A percentile compares a stretch with the other conserved stretches of the same genome.
These are phyloP conservation scores for Rhea pennata DNA, from an alignment of 2,113 vertebrate genomes.

Conservation along the genomic window DNA sequence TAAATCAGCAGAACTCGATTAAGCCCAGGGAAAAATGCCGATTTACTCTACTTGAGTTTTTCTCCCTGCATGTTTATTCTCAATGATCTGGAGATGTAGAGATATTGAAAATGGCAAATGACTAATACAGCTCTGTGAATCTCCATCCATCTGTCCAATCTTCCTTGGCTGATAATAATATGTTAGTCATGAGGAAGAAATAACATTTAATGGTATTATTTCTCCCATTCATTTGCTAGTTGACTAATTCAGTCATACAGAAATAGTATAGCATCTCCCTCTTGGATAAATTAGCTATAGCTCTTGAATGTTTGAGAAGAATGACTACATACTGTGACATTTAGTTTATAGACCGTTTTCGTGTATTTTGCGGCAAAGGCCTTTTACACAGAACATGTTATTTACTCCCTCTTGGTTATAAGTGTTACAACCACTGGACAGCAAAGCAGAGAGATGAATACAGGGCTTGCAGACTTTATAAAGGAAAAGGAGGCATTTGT, in stretches of 20 bases:
- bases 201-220: not conserved
- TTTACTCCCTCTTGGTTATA: not conserved
- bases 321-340: not conserved
- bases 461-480: not conserved
- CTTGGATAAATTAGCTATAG: not conserved
- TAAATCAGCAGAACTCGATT: not conserved
- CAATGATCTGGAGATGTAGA: not conserved
- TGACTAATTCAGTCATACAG: not conserved
- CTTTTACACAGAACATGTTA: not conserved
- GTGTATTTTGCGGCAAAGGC: not conserved
- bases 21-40: not conserved
- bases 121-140: not conserved
- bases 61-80: not conserved
- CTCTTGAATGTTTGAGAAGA: not conserved
- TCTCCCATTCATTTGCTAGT: not conserved
- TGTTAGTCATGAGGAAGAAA: not conserved
- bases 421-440: not conserved
- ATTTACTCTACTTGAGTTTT: not conserved
- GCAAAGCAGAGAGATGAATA: not conserved
- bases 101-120: not conserved
- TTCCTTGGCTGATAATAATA: not conserved
- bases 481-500: not conserved
- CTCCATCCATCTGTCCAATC: not conserved
- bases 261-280: not conserved
- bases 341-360: not conserved